Evolutionary conservation across 2,888 invertebrate genomes (phyloP).

Genomic region (Nymphalis polychloros): DNA sequence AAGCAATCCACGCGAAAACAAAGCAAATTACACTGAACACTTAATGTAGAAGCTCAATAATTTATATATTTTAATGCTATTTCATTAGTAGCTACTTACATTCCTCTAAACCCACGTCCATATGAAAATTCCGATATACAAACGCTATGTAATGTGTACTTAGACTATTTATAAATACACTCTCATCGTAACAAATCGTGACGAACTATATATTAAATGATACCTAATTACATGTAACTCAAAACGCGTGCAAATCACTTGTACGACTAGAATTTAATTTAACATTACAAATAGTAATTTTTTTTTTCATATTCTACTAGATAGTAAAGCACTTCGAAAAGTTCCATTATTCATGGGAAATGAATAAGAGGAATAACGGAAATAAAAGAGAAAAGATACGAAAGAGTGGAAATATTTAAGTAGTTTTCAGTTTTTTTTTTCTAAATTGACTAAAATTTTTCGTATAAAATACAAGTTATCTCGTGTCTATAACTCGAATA

Average conservation of each 20-base stretch:
- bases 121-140: slow-evolving; percentile 73
- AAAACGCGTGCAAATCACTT: slow-evolving; percentile 72
- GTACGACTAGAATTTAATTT: slow-evolving; percentile 69
- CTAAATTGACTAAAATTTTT: slow-evolving; percentile 71
- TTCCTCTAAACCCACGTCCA: slow-evolving; percentile 64
- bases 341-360: slow-evolving; percentile 66
- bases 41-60: slow-evolving; percentile 50
- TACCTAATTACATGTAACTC: slow-evolving; percentile 39
- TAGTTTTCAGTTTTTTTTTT: slow-evolving; percentile 43
- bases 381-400: slow-evolving; percentile 22
- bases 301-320: slow-evolving; percentile 71
- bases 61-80: slow-evolving; percentile 50
- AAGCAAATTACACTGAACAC: slow-evolving; percentile 41
- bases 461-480: slow-evolving; percentile 26
- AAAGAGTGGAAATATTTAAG: slow-evolving; percentile 35
- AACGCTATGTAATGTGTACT: slow-evolving; percentile 72
- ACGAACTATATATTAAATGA: slow-evolving; percentile 48
- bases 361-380: slow-evolving; percentile 17
- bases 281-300: slow-evolving; percentile 75
- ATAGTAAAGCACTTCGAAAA: slow-evolving; percentile 82
- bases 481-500: slow-evolving; percentile 10
- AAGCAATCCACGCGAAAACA: slow-evolving; percentile 37
- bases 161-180: slow-evolving; percentile 64
- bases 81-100: slow-evolving; percentile 58
- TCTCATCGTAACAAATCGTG: slow-evolving; percentile 68